These are phyloP conservation scores for Hypomecis atomaria DNA, from an alignment of 2,888 invertebrate species.

Conservation along the genomic window DNA sequence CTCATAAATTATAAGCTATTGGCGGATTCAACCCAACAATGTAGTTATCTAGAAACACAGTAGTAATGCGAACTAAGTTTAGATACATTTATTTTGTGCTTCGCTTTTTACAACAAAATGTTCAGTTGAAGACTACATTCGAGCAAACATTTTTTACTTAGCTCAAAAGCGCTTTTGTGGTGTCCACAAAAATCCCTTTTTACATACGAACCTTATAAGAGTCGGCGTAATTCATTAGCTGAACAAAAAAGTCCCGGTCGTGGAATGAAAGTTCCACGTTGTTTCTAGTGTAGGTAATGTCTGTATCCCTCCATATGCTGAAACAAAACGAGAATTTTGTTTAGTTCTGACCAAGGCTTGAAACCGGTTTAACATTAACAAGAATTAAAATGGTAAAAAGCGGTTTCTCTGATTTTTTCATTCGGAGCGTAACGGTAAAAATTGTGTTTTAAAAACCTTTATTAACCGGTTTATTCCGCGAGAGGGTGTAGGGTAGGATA, in stretches of 20 bases:
- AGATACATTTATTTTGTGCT: not conserved
- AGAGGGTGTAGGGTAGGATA: too few species aligned
- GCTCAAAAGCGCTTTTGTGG: constrained; percentile 14
- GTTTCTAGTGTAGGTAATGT: constrained; percentile 54
- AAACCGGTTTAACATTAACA: too few species aligned
- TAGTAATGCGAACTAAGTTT: not conserved
- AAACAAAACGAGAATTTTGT: constrained; percentile 39
- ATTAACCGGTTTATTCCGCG: too few species aligned
- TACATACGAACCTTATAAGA: constrained; percentile 62
- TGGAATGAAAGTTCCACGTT: constrained; percentile 72
- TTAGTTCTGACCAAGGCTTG: not conserved
- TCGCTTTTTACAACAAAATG: not conserved
- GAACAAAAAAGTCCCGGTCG: constrained; percentile 71
- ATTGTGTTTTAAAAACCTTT: too few species aligned
- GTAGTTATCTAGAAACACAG: too few species aligned
- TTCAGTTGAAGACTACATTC: not conserved
- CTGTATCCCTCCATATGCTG: constrained; percentile 63
- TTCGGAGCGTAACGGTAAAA: too few species aligned
- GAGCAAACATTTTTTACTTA: not conserved
- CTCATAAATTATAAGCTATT: too few species aligned
- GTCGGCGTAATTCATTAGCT: constrained; percentile 67
- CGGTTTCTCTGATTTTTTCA: too few species aligned
- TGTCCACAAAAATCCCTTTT: constrained; percentile 11
- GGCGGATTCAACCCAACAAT: too few species aligned
- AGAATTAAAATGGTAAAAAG: too few species aligned